phyloP scores from a whole-genome alignment of 2,113 vertebrate genomes.

The Lepus timidus region DNA sequence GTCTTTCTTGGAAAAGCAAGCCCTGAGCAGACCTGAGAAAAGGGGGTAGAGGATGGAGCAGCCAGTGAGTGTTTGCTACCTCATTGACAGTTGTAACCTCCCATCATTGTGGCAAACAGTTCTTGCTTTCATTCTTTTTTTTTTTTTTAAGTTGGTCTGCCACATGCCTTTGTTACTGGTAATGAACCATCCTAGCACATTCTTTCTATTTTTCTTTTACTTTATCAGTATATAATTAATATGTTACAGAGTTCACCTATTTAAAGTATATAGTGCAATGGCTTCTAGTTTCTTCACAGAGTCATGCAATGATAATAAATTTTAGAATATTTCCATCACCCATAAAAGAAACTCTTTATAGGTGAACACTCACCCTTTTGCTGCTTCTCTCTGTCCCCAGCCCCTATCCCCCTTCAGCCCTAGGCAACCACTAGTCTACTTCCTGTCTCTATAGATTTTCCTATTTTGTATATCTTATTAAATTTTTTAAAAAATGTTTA shows the following conservation, averaged over 20 bases:
- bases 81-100: constrained; percentile 5
- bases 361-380: background rate
- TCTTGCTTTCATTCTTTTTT: background rate
- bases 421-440: background rate
- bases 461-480: background rate
- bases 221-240: constrained; percentile 48
- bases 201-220: constrained; percentile 21
- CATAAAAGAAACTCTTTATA: background rate
- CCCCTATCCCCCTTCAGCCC: background rate
- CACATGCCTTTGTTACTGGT: background rate
- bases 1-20: background rate
- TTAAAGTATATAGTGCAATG: background rate
- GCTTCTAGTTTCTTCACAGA: constrained; percentile 16
- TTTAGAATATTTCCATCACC: constrained; percentile 48
- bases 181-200: constrained; percentile 13
- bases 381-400: background rate
- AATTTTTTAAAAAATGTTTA: no score
- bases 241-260: background rate
- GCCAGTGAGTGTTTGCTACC: background rate
- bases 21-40: background rate
- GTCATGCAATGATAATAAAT: background rate
- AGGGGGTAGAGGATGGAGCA: background rate
- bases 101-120: background rate
- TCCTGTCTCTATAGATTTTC: constrained; percentile 9
- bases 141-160: background rate